phyloP scores from a whole-genome alignment of 2,113 vertebrate genomes.

The Catharus bicknelli region DNA sequence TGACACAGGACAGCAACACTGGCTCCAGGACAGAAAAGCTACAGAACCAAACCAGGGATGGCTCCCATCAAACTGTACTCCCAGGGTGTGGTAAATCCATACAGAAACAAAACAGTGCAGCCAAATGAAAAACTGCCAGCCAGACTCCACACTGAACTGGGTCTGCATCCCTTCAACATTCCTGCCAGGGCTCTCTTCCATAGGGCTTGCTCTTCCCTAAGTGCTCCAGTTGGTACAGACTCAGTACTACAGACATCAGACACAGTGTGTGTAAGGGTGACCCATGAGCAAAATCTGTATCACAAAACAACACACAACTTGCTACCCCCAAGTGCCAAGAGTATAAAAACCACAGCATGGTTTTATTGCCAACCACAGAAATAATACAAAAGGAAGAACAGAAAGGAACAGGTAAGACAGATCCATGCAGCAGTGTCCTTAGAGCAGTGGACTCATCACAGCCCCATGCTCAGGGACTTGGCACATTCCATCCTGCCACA shows the following conservation, averaged over 20 bases:
- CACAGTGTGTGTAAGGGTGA: neutral
- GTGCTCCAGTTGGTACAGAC: neutral
- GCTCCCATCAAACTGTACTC: neutral
- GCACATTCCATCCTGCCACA: neutral
- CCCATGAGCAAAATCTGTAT: accelerated
- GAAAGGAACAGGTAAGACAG: neutral
- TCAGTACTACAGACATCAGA: accelerated
- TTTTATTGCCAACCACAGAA: neutral
- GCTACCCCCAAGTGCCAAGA: neutral
- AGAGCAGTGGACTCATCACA: neutral
- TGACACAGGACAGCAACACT: neutral
- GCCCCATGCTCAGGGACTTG: neutral
- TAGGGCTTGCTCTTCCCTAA: neutral
- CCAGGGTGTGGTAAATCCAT: neutral
- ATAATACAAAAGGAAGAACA: neutral
- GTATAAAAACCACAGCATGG: neutral
- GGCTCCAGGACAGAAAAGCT: neutral
- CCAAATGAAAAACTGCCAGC: neutral
- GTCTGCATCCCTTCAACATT: neutral
- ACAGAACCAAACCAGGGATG: neutral
- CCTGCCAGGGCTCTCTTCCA: neutral
- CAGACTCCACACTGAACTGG: neutral
- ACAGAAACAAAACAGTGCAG: neutral
- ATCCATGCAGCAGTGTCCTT: neutral
- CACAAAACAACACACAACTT: neutral